phyloP scores from a whole-genome alignment of 2,113 vertebrate genomes.

The Pristiophorus japonicus region DNA sequence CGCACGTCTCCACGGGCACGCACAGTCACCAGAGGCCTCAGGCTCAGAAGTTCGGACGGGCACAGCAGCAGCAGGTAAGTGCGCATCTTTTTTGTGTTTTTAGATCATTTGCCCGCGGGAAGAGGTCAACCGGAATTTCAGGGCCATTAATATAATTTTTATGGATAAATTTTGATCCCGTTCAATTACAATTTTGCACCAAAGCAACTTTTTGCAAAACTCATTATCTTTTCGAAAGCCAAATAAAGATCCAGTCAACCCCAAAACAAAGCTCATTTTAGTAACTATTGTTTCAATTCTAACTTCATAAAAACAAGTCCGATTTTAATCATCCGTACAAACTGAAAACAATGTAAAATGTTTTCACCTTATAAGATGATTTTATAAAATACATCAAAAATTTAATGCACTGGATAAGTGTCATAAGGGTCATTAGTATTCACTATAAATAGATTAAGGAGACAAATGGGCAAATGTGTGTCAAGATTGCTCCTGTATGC shows the following conservation, averaged over 20 bases:
- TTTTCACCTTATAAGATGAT: background rate
- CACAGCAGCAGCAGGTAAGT: no score
- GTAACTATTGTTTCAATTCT: background rate
- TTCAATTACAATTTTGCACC: background rate
- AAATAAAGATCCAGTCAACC: conserved; percentile 6
- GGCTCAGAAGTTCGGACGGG: no score
- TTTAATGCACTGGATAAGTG: conserved; percentile 2
- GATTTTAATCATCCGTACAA: background rate
- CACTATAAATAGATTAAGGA: background rate
- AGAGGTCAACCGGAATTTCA: no score
- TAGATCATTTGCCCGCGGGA: no score
- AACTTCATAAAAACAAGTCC: background rate
- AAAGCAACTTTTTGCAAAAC: background rate
- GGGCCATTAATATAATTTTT: background rate
- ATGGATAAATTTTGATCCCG: background rate
- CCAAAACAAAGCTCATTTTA: background rate
- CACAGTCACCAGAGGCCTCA: no score
- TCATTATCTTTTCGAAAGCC: background rate
- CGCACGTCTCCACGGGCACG: no score
- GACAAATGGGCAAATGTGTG: background rate
- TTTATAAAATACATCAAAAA: background rate
- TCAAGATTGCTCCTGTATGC: background rate
- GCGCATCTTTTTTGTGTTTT: no score
- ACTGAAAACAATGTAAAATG: background rate
- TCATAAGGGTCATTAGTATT: background rate